Evolutionary conservation across 2,888 invertebrate genomes (phyloP).

Genomic region (Agrochola litura): DNA sequence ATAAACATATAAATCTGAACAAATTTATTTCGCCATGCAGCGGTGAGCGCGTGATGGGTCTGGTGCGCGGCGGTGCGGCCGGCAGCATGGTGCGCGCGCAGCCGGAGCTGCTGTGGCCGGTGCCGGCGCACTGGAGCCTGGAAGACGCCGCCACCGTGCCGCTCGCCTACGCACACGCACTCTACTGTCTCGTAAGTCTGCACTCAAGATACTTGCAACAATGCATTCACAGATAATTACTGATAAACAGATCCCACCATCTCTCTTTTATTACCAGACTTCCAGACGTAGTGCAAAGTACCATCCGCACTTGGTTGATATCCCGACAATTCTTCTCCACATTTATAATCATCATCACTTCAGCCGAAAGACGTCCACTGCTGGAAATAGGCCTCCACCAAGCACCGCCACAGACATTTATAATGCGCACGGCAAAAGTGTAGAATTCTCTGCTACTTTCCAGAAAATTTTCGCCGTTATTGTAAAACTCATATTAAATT

Average conservation of each 20-base stretch:
- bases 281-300: background rate
- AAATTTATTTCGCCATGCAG: slow-evolving; percentile 63
- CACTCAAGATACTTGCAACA: background rate
- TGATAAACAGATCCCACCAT: background rate
- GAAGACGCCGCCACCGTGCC: slow-evolving; percentile 94
- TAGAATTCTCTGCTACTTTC: background rate
- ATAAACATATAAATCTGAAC: background rate
- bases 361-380: too few species aligned
- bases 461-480: background rate
- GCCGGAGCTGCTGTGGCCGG: slow-evolving; percentile 90
- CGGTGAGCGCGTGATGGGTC: slow-evolving; percentile 92
- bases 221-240: background rate
- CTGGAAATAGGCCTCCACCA: too few species aligned
- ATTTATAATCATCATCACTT: too few species aligned
- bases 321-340: background rate
- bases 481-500: background rate
- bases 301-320: background rate
- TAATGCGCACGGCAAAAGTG: background rate
- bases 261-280: background rate
- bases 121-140: slow-evolving; percentile 92
- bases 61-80: slow-evolving; percentile 87
- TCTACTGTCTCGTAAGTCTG: slow-evolving; percentile 73
- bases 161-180: slow-evolving; percentile 92
- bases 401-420: background rate
- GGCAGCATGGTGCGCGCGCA: slow-evolving; percentile 90